Conservation (phyloP, 2,888 invertebrate species). For the Exephanes ischioxanthus region DNA sequence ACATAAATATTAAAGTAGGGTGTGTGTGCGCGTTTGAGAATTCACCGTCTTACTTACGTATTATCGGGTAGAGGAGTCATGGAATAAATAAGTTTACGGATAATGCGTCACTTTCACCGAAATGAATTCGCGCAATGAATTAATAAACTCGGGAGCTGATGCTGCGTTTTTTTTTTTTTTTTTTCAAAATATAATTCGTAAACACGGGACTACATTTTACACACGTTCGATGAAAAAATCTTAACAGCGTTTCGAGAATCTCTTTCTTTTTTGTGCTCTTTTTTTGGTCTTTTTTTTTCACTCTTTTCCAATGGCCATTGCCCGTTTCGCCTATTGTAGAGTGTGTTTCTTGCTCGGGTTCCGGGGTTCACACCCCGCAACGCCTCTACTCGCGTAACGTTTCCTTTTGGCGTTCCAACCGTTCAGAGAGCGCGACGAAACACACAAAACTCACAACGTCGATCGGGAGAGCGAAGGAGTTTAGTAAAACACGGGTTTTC, state of each 20-base stretch:
- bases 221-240: constrained; percentile 60
- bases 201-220: constrained; percentile 70
- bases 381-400: constrained; percentile 37
- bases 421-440: not conserved
- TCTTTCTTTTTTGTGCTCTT: constrained; percentile 11
- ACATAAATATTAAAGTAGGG: constrained; percentile 30
- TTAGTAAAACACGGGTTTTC: not conserved
- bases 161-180: constrained; percentile 36
- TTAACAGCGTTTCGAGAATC: constrained; percentile 57
- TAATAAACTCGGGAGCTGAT: constrained; percentile 47
- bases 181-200: constrained; percentile 39
- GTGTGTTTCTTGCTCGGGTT: constrained; percentile 64
- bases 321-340: constrained; percentile 72
- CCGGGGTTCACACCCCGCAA: constrained; percentile 65
- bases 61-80: constrained; percentile 79
- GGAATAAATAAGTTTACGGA: constrained; percentile 77
- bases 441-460: not conserved
- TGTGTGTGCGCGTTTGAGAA: constrained; percentile 33
- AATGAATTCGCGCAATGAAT: constrained; percentile 69
- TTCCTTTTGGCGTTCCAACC: constrained; percentile 6
- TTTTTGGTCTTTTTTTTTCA: constrained; percentile 16
- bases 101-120: constrained; percentile 75
- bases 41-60: constrained; percentile 76
- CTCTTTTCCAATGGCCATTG: constrained; percentile 74
- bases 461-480: not conserved